Evolutionary conservation across 2,888 invertebrate genomes (phyloP).

Genomic region (Epicampocera succincta): DNA sequence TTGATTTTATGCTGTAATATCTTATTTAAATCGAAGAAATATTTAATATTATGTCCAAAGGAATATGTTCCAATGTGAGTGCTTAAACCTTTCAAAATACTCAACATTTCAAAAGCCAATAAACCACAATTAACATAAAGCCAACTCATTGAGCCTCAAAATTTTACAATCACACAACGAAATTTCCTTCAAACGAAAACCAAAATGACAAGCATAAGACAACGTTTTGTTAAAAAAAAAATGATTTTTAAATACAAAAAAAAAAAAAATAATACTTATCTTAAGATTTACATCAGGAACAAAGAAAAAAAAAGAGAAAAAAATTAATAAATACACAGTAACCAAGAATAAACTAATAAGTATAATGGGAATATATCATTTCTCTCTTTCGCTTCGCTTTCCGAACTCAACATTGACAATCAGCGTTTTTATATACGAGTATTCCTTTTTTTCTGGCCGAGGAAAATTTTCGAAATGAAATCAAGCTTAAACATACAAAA

Average conservation of each 20-base stretch:
- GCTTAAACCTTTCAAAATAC: conserved; percentile 55
- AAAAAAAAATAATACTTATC: conserved; percentile 60
- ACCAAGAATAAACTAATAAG: conserved; percentile 32
- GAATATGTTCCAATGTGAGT: neutral
- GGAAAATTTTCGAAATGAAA: conserved; percentile 28
- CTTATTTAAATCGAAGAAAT: conserved; percentile 45
- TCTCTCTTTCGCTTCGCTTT: conserved; percentile 10
- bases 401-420: conserved; percentile 38
- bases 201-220: conserved; percentile 63
- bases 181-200: conserved; percentile 5
- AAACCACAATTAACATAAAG: conserved; percentile 66
- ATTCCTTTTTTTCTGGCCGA: neutral
- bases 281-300: conserved; percentile 64
- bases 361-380: conserved; percentile 38
- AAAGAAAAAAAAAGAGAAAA: conserved; percentile 4
- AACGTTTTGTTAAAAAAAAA: conserved; percentile 63
- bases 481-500: conserved; percentile 59
- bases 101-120: conserved; percentile 55
- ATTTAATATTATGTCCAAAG: conserved; percentile 42
- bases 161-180: conserved; percentile 50
- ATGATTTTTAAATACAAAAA: conserved; percentile 55
- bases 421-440: neutral
- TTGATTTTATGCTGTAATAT: no score
- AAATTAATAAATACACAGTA: conserved; percentile 9
- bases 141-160: conserved; percentile 62